phyloP scores from a whole-genome alignment of 2,113 vertebrate species.

The Natator depressus region DNA sequence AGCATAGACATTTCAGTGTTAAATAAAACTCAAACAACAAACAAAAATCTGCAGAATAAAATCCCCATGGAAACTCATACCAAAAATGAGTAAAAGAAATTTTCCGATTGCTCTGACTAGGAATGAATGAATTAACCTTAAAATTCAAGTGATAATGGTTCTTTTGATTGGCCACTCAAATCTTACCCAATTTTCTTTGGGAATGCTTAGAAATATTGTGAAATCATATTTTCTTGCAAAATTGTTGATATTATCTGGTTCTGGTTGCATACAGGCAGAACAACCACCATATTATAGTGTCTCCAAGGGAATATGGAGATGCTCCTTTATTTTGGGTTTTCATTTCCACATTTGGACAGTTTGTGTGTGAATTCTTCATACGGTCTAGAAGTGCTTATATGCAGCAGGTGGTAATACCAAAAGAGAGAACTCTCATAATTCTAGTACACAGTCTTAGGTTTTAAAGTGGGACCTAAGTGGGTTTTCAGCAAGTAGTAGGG shows the following conservation, averaged over 20 bases:
- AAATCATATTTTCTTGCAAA: conserved; percentile 39
- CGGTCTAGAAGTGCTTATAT: conserved; percentile 8
- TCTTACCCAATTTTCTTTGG: neutral
- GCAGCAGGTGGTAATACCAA: conserved; percentile 58
- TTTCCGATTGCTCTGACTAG: neutral
- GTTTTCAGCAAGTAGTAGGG: conserved; percentile 30
- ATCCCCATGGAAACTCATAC: neutral
- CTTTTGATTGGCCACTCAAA: neutral
- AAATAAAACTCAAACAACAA: neutral
- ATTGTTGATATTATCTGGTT: conserved; percentile 22
- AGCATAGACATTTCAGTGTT: neutral
- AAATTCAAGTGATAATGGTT: neutral
- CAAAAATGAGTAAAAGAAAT: rapidly evolving
- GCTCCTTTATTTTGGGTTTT: neutral
- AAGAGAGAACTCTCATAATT: conserved; percentile 16
- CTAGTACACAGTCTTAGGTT: conserved; percentile 40
- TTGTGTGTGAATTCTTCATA: conserved; percentile 47
- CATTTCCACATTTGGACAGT: conserved; percentile 62
- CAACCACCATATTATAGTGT: neutral
- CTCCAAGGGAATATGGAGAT: conserved; percentile 38
- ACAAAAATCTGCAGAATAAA: neutral
- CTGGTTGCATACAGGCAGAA: conserved; percentile 30
- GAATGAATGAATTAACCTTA: conserved; percentile 21
- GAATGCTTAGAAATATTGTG: neutral
- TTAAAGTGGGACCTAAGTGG: conserved; percentile 43